Evolutionary conservation across 1,140 invertebrate genomes (phyloP).

Genomic region (Stratiolaelaps scimitus): DNA sequence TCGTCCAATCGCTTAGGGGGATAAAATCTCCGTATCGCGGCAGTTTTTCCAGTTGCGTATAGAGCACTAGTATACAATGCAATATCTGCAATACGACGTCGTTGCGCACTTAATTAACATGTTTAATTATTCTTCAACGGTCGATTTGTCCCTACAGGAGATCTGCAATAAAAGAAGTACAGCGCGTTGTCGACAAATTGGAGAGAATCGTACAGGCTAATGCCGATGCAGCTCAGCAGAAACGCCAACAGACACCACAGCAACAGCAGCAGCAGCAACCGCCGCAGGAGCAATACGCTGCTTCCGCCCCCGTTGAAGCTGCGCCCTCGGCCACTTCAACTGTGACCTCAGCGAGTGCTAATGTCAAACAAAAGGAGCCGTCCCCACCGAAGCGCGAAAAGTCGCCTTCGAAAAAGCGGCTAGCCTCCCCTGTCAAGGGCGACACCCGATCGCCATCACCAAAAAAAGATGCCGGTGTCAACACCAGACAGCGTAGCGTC

Average conservation of each 20-base stretch:
- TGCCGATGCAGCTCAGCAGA: not conserved
- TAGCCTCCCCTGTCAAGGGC: not conserved
- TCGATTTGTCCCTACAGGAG: not conserved
- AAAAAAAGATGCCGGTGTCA: not conserved
- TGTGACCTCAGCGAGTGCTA: not conserved
- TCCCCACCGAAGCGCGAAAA: constrained; percentile 12
- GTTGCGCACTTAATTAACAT: too few species aligned
- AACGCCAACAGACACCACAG: not conserved
- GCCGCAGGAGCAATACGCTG: not conserved
- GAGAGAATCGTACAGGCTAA: constrained; percentile 4
- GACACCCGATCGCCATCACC: constrained; percentile 10
- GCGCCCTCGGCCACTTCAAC: not conserved
- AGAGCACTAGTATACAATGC: too few species aligned
- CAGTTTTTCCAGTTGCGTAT: too few species aligned
- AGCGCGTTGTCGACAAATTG: constrained; percentile 11
- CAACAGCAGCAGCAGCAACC: not conserved
- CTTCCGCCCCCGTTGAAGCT: not conserved
- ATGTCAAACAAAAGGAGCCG: not conserved
- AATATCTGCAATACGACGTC: too few species aligned
- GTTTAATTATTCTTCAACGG: too few species aligned
- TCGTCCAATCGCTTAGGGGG: too few species aligned
- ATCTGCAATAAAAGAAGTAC: constrained; percentile 19
- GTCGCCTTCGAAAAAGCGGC: constrained; percentile 15
- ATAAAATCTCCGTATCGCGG: too few species aligned
- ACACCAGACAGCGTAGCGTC: not conserved